Base-by-base conservation (phyloP, 2,888 invertebrate species). In the Sacculina carcini region DNA sequence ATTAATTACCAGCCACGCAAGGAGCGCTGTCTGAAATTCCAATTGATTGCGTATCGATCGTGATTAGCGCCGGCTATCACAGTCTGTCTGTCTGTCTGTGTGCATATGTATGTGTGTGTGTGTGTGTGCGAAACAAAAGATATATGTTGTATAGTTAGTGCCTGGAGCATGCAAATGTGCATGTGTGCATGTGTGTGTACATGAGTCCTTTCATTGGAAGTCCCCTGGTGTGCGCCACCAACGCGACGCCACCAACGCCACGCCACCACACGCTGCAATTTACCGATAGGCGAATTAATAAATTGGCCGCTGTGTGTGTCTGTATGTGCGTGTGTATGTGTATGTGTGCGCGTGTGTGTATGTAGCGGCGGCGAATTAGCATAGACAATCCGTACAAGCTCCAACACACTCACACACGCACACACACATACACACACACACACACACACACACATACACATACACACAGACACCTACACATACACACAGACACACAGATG, bases 381-480 rank as follows among this genome's bases (percentile, higher is more conserved):
- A 19, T n/a, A 40, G 10, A 16, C 12, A 12, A 40, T 12, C 16
- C 16, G 16, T 12, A 9, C 12, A 19, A 16, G 42, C 12, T 16
- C 10, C 16, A n/a, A 34, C 12, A 34, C 34, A 12, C 34, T n/a
- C 10, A 40, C 10, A 12, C 21, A 19, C 10, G 21, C 21, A 40
- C 19, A 23, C n/a, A 19, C 21, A 9, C 42, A 12, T 19, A 9
- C 12, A 40, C 10, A 40, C 21, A 40, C 21, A 40, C 21, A 40
- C 21, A 40, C 21, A 40, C 21, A 40, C 21, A 40, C 21, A 40
- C 21, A 40, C 21, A 40, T 40, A 40, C 21, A 40, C 21, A 40
- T 40, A 40, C 21, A 40, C 29, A 46, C 29, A 46, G 24, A 46
- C 29, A 46, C 29, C 24, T 46, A 46, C 29, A 46, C 29, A 46